Evolutionary conservation across 2,888 invertebrate genomes (phyloP), one percentile per base, ranked within the genome.

Genomic region (Leucophenga montana): DNA sequence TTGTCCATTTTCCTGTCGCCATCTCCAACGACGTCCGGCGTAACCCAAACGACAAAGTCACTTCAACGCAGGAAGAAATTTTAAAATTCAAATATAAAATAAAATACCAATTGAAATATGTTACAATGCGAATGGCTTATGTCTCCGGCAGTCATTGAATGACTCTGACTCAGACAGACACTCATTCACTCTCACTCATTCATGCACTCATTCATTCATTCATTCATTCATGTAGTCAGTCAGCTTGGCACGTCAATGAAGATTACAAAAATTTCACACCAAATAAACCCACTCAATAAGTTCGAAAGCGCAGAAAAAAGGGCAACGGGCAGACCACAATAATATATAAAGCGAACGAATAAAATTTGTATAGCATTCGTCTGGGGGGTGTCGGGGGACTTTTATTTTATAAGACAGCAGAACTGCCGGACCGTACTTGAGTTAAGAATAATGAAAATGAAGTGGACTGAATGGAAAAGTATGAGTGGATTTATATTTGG

Each of bases 1-100:
- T 87, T 86, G 86, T 87, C 86, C 86, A 86, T 87, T 86, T 86
- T 87, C 86, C 86, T 86, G 86, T 80, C 75, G 78, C 79, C 83
- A 71, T 3, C 39, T 39, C 8, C 39, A 39, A 39, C 39, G 9
- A 39, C 39, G 39, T 77, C 80, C 76, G 82, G 39, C 39, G 66
- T 66, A 53, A 53, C 66, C 54, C 54, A 54, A 66, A 73, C 77
- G 79, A 14, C 14, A n/a, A 20, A 5, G 39, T 18, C 44, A 44
- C 59, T 59, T 61, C 50, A 81, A 70, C 77, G 75, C 68, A 48
- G 87, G 85, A 86, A 84, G 79, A 84, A 83, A 85, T 85, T 85
- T 86, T 80, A 83, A 86, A 85, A 83, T 83, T 79, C 84, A 82
- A 86, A 85, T 86, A 86, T 85, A 86, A 85, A 82, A 84, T 83